Base-by-base conservation (phyloP, 1,140 invertebrate genomes). In the Drosophila ercepeae region DNA sequence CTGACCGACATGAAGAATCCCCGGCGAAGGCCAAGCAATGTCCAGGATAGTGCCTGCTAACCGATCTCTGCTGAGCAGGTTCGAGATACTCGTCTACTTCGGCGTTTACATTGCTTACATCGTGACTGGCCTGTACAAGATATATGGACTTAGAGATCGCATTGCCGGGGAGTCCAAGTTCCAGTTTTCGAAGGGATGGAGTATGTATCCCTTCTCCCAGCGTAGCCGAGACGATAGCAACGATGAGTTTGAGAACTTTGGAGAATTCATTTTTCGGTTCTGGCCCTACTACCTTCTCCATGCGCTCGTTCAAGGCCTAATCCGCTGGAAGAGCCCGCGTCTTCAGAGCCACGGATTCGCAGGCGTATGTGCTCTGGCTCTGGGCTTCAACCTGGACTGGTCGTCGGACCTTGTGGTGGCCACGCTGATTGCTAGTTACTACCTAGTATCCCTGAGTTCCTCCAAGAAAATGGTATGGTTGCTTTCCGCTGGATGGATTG, bases 261-360 rank as follows among this genome's bases (percentile, higher is more conserved):
- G 55, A 13, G 75, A 77, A 36, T 90, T 89, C n/a, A 71, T 90
- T 2, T 27, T 16, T 4, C 60, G 25, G 2, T 88, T 74, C 9
- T 90, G 89, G 89, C 65, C 65, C 0, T 90, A 72, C 49, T 90
- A 88, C 50, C 3, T 90, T n/a, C 53, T 89, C 23, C 89, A 90
- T 54, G 69, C 68, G 4, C 2, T 59, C 13, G 69, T 83, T 3
- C 61, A 64, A 5, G 61, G 50, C 2, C 1, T 68, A 11, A 34
- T 57, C 0, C 57, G 57, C 13, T 50, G 70, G 46, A 57, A 68
- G 25, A 55, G 52, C 42, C 53, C 41, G 0, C 25, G 27, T 0
- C 45, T 46, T 16, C 46, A 44, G 8, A 78, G 65, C 4, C 23
- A 64, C 16, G 75, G 55, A 14, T 71, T 72, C 11, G 53, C 70